Evolutionary conservation across 1,140 invertebrate species (phyloP).

Genomic region (Nylanderia fulva): DNA sequence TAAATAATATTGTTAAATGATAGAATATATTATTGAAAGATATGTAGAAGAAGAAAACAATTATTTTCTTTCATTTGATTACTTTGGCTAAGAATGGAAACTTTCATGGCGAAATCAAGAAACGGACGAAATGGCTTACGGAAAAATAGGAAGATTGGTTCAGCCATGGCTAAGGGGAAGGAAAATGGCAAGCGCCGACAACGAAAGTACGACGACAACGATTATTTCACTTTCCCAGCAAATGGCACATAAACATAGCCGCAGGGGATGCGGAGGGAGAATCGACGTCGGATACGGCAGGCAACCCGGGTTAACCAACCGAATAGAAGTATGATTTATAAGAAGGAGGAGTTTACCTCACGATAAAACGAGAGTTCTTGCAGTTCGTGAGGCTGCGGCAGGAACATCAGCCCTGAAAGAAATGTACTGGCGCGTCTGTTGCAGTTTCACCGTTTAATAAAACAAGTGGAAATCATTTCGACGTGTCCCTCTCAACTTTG

Average conservation of each 20-base stretch:
- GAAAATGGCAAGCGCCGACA: constrained; percentile 51
- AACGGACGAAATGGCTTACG: constrained; percentile 27
- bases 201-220: constrained; percentile 57
- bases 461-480: constrained; percentile 12
- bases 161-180: constrained; percentile 6
- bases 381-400: constrained; percentile 26
- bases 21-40: no score
- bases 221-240: constrained; percentile 75
- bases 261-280: constrained; percentile 35
- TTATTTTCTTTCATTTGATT: constrained; percentile 9
- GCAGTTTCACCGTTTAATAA: constrained; percentile 29
- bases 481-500: background rate
- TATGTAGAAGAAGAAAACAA: background rate
- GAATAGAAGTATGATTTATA: constrained; percentile 77
- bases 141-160: constrained; percentile 57
- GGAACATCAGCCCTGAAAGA: constrained; percentile 7
- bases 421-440: background rate
- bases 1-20: background rate
- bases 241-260: constrained; percentile 75
- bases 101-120: constrained; percentile 10
- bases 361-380: constrained; percentile 61
- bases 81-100: constrained; percentile 29
- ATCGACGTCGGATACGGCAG: constrained; percentile 52
- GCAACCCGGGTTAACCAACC: constrained; percentile 73
- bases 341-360: constrained; percentile 51